Evolutionary conservation across 2,797 vertebrate genomes (phyloP), one percentile per base, ranked within the genome.

Genomic region (Threskiornis aethiopicus): DNA sequence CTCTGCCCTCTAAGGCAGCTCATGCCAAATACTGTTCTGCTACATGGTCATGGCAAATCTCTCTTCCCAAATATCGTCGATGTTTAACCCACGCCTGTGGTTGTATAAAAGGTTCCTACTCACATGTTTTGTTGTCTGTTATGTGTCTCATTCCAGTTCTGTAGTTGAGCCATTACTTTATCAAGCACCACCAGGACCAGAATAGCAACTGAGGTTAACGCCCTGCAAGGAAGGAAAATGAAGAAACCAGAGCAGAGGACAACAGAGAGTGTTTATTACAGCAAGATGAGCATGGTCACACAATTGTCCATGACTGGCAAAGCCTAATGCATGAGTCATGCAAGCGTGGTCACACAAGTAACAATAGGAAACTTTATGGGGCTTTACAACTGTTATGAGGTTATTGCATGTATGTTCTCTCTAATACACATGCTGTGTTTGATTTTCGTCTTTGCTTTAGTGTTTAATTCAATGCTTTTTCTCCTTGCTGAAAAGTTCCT

Each of bases 171-270:
- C 59, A 52, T 75, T 83, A 67, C 89, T 95, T 96, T 93, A 93
- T 79, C 76, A 49, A 71, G 39, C n/a, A 55, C 28, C 59, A 64
- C 1, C 1, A 70, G 33, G 78, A 91, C 51, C 71, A 91, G 70
- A 97, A 92, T 62, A 97, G 84, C 54, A 97, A 5, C 55, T 65
- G 91, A 87, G 73, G 49, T 84, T 94, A 86, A 65, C 84, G 64
- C 52, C 70, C 93, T 80, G 80, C 78, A 92, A 69, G 75, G 90
- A 70, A 88, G 77, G 78, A 81, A 85, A 95, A 90, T 35, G 26
- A 77, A 95, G 73, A 66, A 92, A 52, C 61, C 73, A 66, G 44
- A 75, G 81, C 57, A 69, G 54, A 71, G 55, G 57, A 78, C 81
- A 77, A 85, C 77, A 90, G 65, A 67, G 61, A 46, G 35, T 66